These are phyloP conservation scores for Thunnus albacares DNA, from an alignment of 2,797 vertebrate genomes.

Conservation along the genomic window DNA sequence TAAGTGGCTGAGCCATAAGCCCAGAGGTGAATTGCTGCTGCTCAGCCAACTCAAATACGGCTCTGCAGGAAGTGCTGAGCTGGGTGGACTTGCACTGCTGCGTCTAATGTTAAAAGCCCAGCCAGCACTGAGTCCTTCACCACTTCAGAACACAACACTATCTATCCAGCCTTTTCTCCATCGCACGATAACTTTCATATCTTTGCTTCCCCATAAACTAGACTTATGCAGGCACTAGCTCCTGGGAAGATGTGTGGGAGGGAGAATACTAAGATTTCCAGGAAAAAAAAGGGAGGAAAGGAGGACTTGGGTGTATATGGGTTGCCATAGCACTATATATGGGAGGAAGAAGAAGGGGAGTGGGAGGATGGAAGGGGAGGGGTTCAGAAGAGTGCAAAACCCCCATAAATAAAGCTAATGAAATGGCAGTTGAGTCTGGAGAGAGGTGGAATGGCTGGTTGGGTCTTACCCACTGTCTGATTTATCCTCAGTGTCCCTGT, in stretches of 20 bases:
- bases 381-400: conserved; percentile 77
- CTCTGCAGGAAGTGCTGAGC: conserved; percentile 74
- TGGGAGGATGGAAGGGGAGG: conserved; percentile 72
- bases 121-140: conserved; percentile 47
- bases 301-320: conserved; percentile 52
- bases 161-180: conserved; percentile 49
- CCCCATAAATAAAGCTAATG: conserved; percentile 90
- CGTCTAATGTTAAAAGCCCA: conserved; percentile 60
- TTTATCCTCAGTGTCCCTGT: conserved; percentile 86
- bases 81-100: conserved; percentile 56
- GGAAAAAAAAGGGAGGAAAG: conserved; percentile 51
- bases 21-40: conserved; percentile 71
- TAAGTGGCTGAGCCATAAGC: conserved; percentile 68
- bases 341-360: conserved; percentile 71
- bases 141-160: conserved; percentile 48
- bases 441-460: conserved; percentile 84
- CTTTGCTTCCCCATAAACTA: conserved; percentile 39
- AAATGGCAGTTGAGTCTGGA: conserved; percentile 86
- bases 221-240: conserved; percentile 34
- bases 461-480: conserved; percentile 85
- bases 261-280: conserved; percentile 53
- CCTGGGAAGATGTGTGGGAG: conserved; percentile 58
- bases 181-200: conserved; percentile 40
- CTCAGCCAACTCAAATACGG: conserved; percentile 69
- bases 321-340: conserved; percentile 76